These are phyloP conservation scores for Acridotheres tristis DNA, from an alignment of 2,797 vertebrate species.

Conservation along the genomic window DNA sequence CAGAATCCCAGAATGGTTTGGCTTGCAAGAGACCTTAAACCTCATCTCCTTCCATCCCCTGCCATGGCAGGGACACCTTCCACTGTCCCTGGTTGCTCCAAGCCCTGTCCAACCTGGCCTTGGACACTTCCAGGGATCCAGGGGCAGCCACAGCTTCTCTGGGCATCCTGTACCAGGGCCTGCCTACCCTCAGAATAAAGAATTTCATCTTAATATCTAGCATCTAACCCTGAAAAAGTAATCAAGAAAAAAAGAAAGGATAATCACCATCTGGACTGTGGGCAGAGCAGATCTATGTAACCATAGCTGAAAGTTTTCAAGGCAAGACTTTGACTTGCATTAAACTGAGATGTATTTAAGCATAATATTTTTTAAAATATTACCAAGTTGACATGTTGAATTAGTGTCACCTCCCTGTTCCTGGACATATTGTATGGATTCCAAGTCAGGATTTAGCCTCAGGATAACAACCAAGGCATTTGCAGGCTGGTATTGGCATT, in stretches of 20 bases:
- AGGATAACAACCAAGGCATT: not conserved
- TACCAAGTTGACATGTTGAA: accelerated
- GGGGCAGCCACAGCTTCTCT: not conserved
- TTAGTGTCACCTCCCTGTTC: not conserved
- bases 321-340: not conserved
- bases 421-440: not conserved
- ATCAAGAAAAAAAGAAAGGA: not conserved
- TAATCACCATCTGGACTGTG: not conserved
- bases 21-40: not conserved
- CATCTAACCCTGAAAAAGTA: not conserved
- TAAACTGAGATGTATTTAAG: not conserved
- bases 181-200: accelerated
- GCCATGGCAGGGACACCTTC: not conserved
- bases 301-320: not conserved
- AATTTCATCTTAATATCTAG: not conserved
- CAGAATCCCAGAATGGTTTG: not conserved
- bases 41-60: not conserved
- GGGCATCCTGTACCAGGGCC: accelerated
- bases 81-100: accelerated
- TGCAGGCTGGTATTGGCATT: too few relatives aligned
- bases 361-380: not conserved
- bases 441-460: not conserved
- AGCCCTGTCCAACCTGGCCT: accelerated
- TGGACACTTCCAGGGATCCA: not conserved
- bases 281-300: not conserved